Base-by-base conservation (phyloP, 2,797 vertebrate genomes). In the Cirrhinus mrigala region DNA sequence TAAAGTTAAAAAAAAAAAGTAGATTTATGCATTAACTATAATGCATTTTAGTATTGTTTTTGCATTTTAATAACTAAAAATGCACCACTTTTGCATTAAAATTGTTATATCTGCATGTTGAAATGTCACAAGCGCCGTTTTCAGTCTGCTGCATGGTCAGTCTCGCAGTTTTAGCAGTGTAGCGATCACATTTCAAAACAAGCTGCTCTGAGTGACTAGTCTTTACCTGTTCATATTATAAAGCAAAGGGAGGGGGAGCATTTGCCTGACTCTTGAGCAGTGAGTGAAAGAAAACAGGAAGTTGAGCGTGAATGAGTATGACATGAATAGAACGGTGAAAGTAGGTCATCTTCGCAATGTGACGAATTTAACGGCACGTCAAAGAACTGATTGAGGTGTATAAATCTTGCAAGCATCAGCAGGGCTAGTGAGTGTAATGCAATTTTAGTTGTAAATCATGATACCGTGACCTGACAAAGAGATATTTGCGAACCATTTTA, bases 141-240 rank as follows among this genome's bases (percentile, higher is more conserved):
- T 68, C 87, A 56, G 50, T 81, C 50, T 77, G 58, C 73, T 82
- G 33, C 83, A 52, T 88, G 92, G 94, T 94, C 94, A 94, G 88
- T 89, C 90, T 60, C 86, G 81, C 87, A 89, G 86, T 88, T 88
- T 88, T 89, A 87, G 91, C 90, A 85, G 87, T 79, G 60, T 85
- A 85, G 87, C 85, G 88, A 92, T 95, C 92, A 89, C 54, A 52
- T 95, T 95, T 94, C 93, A 94, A 94, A 95, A 95, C 94, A 91
- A 88, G 91, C 87, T 89, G 75, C 85, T 86, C 46, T 16, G 84
- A 68, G 77, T 33, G 87, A 87, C 95, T 91, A 95, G 95, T 93
- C 91, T 91, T 88, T 92, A 93, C 95, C 90, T 94, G 95, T 95
- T 90, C 91, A 88, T 82, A 90, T 92, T 90, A 94, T 94, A 91